Base-by-base conservation (phyloP, 2,797 vertebrate genomes). In the Helostoma temminkii region DNA sequence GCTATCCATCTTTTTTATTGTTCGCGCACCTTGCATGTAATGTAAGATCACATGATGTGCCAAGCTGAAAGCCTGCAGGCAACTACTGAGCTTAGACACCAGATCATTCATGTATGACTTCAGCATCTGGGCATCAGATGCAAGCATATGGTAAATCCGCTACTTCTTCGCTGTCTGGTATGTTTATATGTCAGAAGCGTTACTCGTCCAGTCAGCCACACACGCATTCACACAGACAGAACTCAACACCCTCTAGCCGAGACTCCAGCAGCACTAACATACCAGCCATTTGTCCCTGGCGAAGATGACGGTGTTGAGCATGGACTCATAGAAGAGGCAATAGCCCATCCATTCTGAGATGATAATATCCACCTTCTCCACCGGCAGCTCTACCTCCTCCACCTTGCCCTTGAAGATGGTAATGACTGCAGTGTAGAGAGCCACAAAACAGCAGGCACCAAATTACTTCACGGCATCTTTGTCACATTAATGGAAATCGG, bases 281-380 rank as follows among this genome's bases (percentile, higher is more conserved):
- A 98, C 97, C 96, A 99, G 95, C 97, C 97, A 99, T 87, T 99
- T 99, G 93, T 99, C 97, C 89, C 97, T 92, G 82, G 97, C 97
- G 54, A 96, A 98, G 93, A 99, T 97, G 89, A 98, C 97, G 0
- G 97, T 99, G 90, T 98, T 97, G 79, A 98, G 96, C 97, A 98
- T 98, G 65, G 97, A 98, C 86, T 99, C 97, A 42, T 99, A 98
- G 94, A 99, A 98, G 57, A 99, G 95, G 75, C 96, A 98, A 88
- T 98, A 99, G 81, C 97, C 97, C 97, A 98, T 99, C 97, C 97
- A 98, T 90, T 99, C 96, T 4, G 96, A 98, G 92, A 98, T 96
- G 83, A 98, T 99, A 76, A 98, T 98, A 92, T 98, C 97, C 79
- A 98, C 97, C 88, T 98, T 94, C 80, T 98, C 96, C 93, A 98